phyloP scores from a whole-genome alignment of 2,113 vertebrate species.

The Oxyruncus cristatus region DNA sequence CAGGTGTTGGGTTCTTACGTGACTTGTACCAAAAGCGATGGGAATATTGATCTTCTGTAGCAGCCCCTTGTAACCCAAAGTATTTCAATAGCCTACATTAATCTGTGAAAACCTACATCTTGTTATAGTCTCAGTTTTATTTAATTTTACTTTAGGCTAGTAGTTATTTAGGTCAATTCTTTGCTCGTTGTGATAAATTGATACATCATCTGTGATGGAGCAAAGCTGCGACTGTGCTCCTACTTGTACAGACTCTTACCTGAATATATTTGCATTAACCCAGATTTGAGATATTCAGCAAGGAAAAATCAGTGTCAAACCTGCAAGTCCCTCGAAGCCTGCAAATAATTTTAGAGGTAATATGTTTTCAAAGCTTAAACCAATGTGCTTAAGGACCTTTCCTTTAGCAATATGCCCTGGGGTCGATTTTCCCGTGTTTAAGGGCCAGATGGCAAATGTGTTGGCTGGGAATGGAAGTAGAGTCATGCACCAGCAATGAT shows the following conservation, averaged over 20 bases:
- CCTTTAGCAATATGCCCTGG: not conserved
- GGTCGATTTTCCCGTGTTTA: not conserved
- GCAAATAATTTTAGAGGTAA: not conserved
- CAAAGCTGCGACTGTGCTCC: not conserved
- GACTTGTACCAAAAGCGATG: not conserved
- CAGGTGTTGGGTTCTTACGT: not conserved
- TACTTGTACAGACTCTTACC: not conserved
- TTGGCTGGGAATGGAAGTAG: not conserved
- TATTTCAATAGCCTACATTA: not conserved
- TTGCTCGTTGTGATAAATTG: not conserved
- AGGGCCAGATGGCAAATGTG: conserved; percentile 27
- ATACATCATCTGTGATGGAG: not conserved
- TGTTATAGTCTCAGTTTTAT: not conserved
- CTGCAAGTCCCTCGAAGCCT: not conserved
- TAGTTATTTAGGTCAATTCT: not conserved
- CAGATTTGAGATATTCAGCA: not conserved
- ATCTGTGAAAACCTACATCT: conserved; percentile 1
- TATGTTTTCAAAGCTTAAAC: not conserved
- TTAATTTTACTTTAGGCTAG: conserved; percentile 20
- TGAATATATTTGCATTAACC: not conserved
- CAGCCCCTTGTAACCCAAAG: not conserved
- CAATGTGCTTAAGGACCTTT: not conserved
- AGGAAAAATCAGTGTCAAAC: not conserved
- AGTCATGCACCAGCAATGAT: conserved; percentile 28
- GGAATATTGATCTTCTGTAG: conserved; percentile 27